Evolutionary conservation across 2,888 invertebrate species (phyloP).

Genomic region (Perizoma affinitatum): DNA sequence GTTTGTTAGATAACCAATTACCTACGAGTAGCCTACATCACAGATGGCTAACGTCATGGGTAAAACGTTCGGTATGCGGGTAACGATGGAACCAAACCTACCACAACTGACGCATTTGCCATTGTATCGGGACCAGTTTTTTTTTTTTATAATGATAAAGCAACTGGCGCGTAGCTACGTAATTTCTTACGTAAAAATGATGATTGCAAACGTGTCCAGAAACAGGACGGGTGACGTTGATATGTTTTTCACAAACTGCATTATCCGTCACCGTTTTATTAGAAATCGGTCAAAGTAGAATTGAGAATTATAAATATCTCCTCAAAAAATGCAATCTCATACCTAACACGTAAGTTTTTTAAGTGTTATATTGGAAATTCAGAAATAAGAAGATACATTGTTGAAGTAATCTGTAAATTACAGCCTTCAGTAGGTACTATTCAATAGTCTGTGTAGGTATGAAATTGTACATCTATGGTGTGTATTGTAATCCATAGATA

Average conservation of each 20-base stretch:
- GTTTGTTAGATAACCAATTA: conserved; percentile 10
- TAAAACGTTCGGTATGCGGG: conserved; percentile 16
- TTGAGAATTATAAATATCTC: too few relatives aligned
- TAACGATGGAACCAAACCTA: conserved; percentile 27
- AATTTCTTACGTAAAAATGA: conserved; percentile 18
- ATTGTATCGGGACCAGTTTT: conserved; percentile 37
- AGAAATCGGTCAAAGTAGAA: too few relatives aligned
- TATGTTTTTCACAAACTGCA: conserved; percentile 4
- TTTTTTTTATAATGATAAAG: conserved; percentile 25
- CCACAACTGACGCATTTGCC: conserved; percentile 33
- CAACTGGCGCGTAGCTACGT: conserved; percentile 12
- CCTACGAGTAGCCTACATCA: background rate
- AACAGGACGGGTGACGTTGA: background rate
- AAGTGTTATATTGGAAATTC: too few relatives aligned
- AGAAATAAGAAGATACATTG: too few relatives aligned
- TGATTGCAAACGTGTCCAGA: conserved; percentile 4
- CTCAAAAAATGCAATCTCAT: too few relatives aligned
- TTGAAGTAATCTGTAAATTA: too few relatives aligned
- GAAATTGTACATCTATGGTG: too few relatives aligned
- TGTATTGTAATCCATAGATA: too few relatives aligned
- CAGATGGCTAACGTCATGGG: conserved; percentile 13
- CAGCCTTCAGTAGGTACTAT: too few relatives aligned
- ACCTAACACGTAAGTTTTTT: too few relatives aligned
- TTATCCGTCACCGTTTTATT: conserved; percentile 2
- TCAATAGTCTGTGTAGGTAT: too few relatives aligned